phyloP scores from a whole-genome alignment of 2,888 invertebrate genomes.

The Quadroppia sp. region DNA sequence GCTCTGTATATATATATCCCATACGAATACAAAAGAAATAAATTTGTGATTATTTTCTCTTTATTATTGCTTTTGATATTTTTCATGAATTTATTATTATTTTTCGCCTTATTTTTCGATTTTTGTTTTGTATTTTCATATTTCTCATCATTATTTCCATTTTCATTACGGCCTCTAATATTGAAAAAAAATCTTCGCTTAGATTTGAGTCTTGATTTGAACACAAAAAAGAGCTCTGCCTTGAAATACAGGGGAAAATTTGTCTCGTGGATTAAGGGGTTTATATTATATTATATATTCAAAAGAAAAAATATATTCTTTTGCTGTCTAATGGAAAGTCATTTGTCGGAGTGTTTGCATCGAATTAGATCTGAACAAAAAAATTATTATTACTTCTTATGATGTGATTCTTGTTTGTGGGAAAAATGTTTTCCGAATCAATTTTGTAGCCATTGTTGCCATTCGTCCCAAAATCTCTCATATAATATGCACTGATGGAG shows the following conservation, averaged over 20 bases:
- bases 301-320: not conserved
- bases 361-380: constrained; percentile 23
- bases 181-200: constrained; percentile 5
- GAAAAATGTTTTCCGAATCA: constrained; percentile 28
- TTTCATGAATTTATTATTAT: constrained; percentile 35
- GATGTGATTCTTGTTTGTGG: not conserved
- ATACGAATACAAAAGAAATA: not conserved
- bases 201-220: constrained; percentile 1
- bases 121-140: not conserved
- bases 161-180: constrained; percentile 12
- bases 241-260: not conserved
- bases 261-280: not conserved
- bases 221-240: constrained; percentile 3
- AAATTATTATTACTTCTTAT: not conserved
- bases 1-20: not conserved
- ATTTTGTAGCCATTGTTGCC: constrained; percentile 29
- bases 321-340: constrained; percentile 19
- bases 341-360: constrained; percentile 30
- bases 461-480: constrained; percentile 18
- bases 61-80: constrained; percentile 29
- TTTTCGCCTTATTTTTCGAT: not conserved
- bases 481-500: constrained; percentile 33
- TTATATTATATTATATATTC: no score
- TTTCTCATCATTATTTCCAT: constrained; percentile 30
- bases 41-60: constrained; percentile 11